Base-by-base conservation (phyloP, 1,140 invertebrate species). In the Aplysia californica region DNA sequence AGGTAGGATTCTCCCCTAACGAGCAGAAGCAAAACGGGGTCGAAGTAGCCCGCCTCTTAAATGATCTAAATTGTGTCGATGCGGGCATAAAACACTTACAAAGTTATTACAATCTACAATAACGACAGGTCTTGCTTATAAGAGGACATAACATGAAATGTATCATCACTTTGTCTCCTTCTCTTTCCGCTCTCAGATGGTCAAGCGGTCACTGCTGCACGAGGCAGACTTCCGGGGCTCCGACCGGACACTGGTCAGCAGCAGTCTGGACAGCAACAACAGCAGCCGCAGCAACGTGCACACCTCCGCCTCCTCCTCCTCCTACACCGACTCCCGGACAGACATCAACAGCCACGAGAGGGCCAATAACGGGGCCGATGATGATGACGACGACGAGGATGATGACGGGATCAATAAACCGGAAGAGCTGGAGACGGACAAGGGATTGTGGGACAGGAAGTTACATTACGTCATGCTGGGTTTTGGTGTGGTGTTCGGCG, bases 361-460 rank as follows among this genome's bases (percentile, higher is more conserved):
- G n/a, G 35, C n/a, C 4, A 36, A 75, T 38, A 56, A 75, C 26
- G 39, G 15, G 2, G 39, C 10, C 3, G 35, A 64, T 18, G 72
- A 75, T 44, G 72, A 75, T 18, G 70, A 73, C 3, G 70, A 61
- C 20, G 69, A 71, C 36, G 69, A 6, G n/a, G 69, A 71, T 23
- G 26, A 10, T 61, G 58, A 61, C 6, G 29, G 20, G 58, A 31
- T 31, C 6, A 61, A 31, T 10, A 64, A 50, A 20, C 18, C 72
- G 1, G 72, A 75, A 38, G 72, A 75, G 72, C 2, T 66, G 72
- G 72, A 75, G 31, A 33, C 59, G 4, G 72, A 75, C 41, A 75
- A 55, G n/a, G 72, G 72, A 4, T 33, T 65, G 50, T 75, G 72
- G 72, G 72, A 75, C 38, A 75, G 31, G 31, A 65, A 36, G 10